Evolutionary conservation across 23 tunicate species (phyloP).

Genomic region (Trididemnum clinides): DNA sequence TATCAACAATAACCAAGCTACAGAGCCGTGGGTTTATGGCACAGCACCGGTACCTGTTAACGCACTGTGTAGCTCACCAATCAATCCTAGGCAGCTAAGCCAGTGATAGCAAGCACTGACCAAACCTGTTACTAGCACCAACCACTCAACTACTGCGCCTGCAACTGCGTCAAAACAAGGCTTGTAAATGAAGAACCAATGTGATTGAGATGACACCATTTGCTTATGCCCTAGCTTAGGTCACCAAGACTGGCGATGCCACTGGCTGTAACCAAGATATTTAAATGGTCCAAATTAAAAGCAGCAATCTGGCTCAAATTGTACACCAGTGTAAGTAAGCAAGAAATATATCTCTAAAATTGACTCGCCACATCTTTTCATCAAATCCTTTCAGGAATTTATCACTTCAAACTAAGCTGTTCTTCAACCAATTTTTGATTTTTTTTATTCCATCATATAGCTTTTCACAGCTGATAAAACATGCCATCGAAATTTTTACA

Average conservation of each 20-base stretch:
- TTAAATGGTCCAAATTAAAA: too few relatives aligned
- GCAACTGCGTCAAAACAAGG: neutral
- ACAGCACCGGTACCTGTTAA: neutral
- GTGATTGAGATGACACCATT: neutral
- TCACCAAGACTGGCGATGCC: neutral
- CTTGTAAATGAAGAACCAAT: neutral
- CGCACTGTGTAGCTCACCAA: neutral
- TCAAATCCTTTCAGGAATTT: too few relatives aligned
- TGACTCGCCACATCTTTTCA: too few relatives aligned
- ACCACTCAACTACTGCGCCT: neutral
- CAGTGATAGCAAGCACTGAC: neutral
- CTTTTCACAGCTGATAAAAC: too few relatives aligned
- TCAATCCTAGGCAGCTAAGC: neutral
- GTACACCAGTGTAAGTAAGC: too few relatives aligned
- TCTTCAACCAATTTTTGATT: too few relatives aligned
- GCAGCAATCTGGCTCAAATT: too few relatives aligned
- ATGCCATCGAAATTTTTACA: too few relatives aligned
- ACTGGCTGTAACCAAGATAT: neutral
- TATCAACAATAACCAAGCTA: neutral
- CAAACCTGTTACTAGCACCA: neutral
- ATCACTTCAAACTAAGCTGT: too few relatives aligned
- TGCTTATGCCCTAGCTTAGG: neutral
- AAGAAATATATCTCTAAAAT: too few relatives aligned
- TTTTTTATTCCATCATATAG: too few relatives aligned
- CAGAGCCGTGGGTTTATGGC: neutral